Percentiles rank a stretch among this genome's conserved stretches.
Conservation (phyloP, 2,797 vertebrate genomes). For the Knipowitschia caucasica region DNA sequence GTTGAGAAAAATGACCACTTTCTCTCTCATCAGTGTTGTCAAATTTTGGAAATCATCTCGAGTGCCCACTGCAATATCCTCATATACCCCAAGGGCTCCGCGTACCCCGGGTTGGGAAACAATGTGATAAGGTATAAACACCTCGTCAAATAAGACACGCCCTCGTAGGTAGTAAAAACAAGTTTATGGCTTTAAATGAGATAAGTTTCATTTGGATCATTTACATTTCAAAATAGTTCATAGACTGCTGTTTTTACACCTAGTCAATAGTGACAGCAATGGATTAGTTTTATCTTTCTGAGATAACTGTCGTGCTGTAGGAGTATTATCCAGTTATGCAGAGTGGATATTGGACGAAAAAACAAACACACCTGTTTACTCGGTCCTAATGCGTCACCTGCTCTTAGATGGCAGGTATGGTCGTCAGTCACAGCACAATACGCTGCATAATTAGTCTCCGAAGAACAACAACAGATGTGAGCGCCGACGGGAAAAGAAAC, state of each 20-base stretch:
- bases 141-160: too few relatives aligned
- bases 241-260: constrained; percentile 8
- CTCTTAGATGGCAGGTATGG: constrained; percentile 63
- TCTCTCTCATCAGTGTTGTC: too few relatives aligned
- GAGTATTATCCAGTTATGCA: constrained; percentile 46
- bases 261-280: constrained; percentile 35
- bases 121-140: too few relatives aligned
- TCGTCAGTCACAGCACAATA: constrained; percentile 71
- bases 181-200: background rate
- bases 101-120: too few relatives aligned
- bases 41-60: too few relatives aligned
- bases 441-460: constrained; percentile 71
- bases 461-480: constrained; percentile 71
- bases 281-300: constrained; percentile 54
- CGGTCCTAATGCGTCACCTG: constrained; percentile 59
- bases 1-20: too few relatives aligned
- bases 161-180: too few relatives aligned
- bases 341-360: constrained; percentile 46
- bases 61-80: too few relatives aligned
- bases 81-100: too few relatives aligned
- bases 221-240: background rate
- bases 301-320: constrained; percentile 55
- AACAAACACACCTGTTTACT: constrained; percentile 66
- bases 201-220: background rate
- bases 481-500: constrained; percentile 24